Base-by-base conservation (phyloP, 2,888 invertebrate species). In the Acleris literana region DNA sequence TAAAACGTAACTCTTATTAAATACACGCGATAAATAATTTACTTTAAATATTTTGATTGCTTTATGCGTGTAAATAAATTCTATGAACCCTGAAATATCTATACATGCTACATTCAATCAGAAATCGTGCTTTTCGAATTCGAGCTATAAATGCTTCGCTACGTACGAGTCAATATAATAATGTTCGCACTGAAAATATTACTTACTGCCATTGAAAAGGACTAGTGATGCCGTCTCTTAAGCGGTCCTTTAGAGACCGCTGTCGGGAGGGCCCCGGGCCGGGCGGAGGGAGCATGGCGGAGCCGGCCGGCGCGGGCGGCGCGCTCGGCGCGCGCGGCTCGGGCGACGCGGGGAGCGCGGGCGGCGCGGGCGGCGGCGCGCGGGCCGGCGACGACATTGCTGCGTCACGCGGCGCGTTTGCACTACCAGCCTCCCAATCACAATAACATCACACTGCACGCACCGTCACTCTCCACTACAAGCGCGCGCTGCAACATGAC, bases 191-290 rank as follows among this genome's bases (percentile, higher is more conserved):
- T 70, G 57, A 64, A 71, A 67, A 69, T 48, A 67, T 71, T 82
- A 96, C 96, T 96, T 93, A 96, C 96, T 96, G 96, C 96, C 96
- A 96, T 79, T 95, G 94, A 84, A 96, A 95, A 78, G 95, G 95
- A 86, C 96, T 95, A 58, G 96, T 94, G 82, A 96, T 96, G 80
- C 96, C 96, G 72, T 96, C 96, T 84, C 96, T 94, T 61, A 96
- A 94, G 64, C 96, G 94, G 85, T 96, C 96, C 86, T 96, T 95
- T 76, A 96, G 93, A 61, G 96, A 96, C 70, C 96, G 94, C 80
- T 96, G 96, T 66, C 96, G 93, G 69, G 96, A 94, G 65, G 96
- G 96, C 16, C 90, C 93, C 9, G 92, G 91, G 39, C 91, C 92
- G 20, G 90, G 87, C 63, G 90, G 87, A 60, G 92, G 92, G 75